Base-by-base conservation (phyloP, 2,888 invertebrate species). In the Helicoverpa assulta region DNA sequence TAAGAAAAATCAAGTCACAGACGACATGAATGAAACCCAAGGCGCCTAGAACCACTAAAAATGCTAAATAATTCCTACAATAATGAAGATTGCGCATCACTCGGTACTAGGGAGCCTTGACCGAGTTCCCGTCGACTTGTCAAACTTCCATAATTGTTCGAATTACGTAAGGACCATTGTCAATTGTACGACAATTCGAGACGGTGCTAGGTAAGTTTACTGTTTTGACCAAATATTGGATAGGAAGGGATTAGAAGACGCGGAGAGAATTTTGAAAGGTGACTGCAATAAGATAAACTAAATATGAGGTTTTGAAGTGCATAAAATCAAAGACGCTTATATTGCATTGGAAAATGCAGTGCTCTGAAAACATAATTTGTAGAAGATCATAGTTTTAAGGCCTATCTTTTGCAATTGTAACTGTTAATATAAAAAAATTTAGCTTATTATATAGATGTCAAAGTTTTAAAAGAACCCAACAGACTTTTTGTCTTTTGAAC, bases 101-200 rank as follows among this genome's bases (percentile, higher is more conserved):
- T 58, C 59, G 51, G 50, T 61, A 55, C 47, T 47, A 47, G 16
- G 16, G 51, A 40, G 60, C 90, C 90, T 90, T 90, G 90, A 86
- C 90, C 90, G 84, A 69, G 69, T 89, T 90, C 81, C 80, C 82
- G 83, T 70, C 75, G 67, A 78, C 78, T 80, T 84, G 80, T 76
- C 83, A 81, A 85, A 85, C 83, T 69, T 81, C 84, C 85, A 85
- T 89, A 88, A 89, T 89, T 85, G 85, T 80, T 54, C 53, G 62
- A 37, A 37, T 83, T 86, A 84, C 82, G 82, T 85, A 87, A 85
- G 63, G 58, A 70, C 67, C 65, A 85, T 85, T 85, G 86, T 83
- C 77, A 81, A 79, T 81, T 53, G 61, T 50, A 63, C 66, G 50
- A 37, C 56, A 26, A 70, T 70, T 70, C 64, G 72, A 54, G 50